A percentile compares a stretch with the other conserved stretches of the same genome.
These are phyloP conservation scores for Limnephilus lunatus DNA, from an alignment of 2,888 invertebrate genomes.

Conservation along the genomic window DNA sequence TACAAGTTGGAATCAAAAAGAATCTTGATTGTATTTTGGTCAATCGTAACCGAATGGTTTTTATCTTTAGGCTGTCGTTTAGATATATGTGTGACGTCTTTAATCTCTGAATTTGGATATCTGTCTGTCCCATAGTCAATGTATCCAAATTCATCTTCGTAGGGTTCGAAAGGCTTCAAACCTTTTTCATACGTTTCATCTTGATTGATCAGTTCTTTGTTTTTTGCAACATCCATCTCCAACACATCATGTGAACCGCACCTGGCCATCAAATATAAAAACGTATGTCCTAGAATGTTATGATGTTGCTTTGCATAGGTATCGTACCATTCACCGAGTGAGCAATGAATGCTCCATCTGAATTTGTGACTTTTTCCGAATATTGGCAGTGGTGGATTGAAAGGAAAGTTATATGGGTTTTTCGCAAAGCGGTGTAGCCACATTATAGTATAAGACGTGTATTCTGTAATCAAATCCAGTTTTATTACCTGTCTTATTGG, in stretches of 20 bases:
- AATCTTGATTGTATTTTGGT: background rate
- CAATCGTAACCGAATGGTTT: background rate
- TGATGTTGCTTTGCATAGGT: background rate
- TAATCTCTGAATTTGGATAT: background rate
- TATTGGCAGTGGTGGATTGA: background rate
- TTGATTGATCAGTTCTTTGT: background rate
- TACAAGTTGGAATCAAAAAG: background rate
- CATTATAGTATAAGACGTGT: background rate
- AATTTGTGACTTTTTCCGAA: background rate
- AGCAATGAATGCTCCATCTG: background rate
- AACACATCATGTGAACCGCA: background rate
- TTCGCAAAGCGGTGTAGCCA: background rate
- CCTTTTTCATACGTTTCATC: background rate
- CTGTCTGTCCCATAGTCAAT: background rate
- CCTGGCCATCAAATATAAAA: background rate
- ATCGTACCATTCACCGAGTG: background rate
- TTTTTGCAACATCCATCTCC: background rate
- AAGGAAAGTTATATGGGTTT: background rate
- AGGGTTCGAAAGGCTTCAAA: background rate
- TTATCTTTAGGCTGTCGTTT: background rate
- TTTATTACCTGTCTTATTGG: background rate
- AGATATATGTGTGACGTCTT: background rate
- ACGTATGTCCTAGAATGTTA: background rate
- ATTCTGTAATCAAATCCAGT: background rate
- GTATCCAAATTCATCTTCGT: background rate